Evolutionary conservation across 1,140 invertebrate genomes (phyloP).

Genomic region (fruit fly (Drosophila melanogaster)): Release_6_plus_ISO1_MT NC_004354.4:21205501-21206000

Average conservation of each 20-base stretch:
- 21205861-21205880: slow-evolving; percentile 56
- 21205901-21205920: slow-evolving; percentile 42
- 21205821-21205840: slow-evolving; percentile 53
- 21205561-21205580: slow-evolving; percentile 57
- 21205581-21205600: slow-evolving; percentile 59
- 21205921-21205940: slow-evolving; percentile 48
- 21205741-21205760: slow-evolving; percentile 27
- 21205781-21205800: slow-evolving; percentile 79
- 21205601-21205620: not conserved
- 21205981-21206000: slow-evolving; percentile 45
- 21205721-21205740: slow-evolving; percentile 47
- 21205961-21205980: slow-evolving; percentile 64
- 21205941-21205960: slow-evolving; percentile 66
- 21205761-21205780: slow-evolving; percentile 71
- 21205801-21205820: slow-evolving; percentile 75
- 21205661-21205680: slow-evolving; percentile 50
- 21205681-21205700: slow-evolving; percentile 59
- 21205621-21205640: not conserved
- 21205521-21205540: slow-evolving; percentile 48
- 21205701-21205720: slow-evolving; percentile 80
- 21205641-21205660: not conserved
- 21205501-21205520: slow-evolving; percentile 49
- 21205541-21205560: slow-evolving; percentile 50
- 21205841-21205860: slow-evolving; percentile 21
- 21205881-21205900: slow-evolving; percentile 70